Conservation (phyloP, 2,113 vertebrate species). For the Myiagra hebetior region DNA sequence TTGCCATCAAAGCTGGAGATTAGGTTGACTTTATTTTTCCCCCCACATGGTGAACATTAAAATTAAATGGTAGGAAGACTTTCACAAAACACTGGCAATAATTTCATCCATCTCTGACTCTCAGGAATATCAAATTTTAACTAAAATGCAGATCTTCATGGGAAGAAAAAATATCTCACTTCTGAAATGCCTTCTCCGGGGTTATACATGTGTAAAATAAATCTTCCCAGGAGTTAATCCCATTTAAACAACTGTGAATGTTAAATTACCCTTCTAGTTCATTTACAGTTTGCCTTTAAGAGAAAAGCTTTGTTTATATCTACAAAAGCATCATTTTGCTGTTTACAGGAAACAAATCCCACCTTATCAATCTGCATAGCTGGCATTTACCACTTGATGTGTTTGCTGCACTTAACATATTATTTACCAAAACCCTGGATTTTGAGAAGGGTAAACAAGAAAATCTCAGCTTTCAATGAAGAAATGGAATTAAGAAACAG, state of each 20-base stretch:
- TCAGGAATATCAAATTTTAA: background rate
- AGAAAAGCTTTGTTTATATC: background rate
- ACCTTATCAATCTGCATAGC: background rate
- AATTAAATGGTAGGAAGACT: background rate
- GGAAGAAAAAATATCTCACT: background rate
- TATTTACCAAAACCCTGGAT: background rate
- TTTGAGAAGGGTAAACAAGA: background rate
- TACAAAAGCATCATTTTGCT: background rate
- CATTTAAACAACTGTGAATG: background rate
- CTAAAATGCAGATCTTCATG: background rate
- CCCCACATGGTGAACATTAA: background rate
- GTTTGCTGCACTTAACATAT: background rate
- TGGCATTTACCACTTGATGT: background rate
- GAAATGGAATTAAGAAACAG: background rate
- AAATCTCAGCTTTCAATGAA: background rate
- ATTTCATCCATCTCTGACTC: background rate
- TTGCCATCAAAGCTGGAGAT: background rate
- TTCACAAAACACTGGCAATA: rapidly evolving
- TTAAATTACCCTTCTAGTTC: background rate
- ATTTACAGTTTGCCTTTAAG: background rate
- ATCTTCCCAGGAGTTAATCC: background rate
- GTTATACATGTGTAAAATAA: background rate
- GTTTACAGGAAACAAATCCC: background rate
- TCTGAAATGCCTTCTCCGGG: background rate
- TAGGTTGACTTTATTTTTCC: rapidly evolving